Evolutionary conservation across 2,888 invertebrate genomes (phyloP).

Genomic region (Drosophila kanekoi): DNA sequence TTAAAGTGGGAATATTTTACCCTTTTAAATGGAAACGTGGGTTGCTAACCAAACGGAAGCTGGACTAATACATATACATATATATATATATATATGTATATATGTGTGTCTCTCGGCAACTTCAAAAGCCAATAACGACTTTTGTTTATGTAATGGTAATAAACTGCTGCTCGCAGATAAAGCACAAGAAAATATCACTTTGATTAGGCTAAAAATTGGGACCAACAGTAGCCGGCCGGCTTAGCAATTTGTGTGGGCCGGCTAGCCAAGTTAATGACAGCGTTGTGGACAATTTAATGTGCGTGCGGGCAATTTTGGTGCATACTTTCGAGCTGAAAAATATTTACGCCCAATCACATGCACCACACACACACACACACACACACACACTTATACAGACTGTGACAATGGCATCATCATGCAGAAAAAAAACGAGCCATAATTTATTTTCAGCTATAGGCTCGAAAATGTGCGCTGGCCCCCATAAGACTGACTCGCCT

Average conservation of each 20-base stretch:
- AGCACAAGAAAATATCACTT: constrained; percentile 27
- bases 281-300: constrained; percentile 37
- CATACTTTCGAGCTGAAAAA: constrained; percentile 55
- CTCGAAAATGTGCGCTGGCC: constrained; percentile 27
- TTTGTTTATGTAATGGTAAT: constrained; percentile 38
- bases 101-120: constrained; percentile 26
- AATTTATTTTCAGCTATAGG: constrained; percentile 65
- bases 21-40: constrained; percentile 14
- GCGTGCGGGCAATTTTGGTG: constrained; percentile 46
- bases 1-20: constrained; percentile 19
- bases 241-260: constrained; percentile 18
- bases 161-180: neutral
- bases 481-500: constrained; percentile 59
- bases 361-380: constrained; percentile 15
- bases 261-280: constrained; percentile 53
- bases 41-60: constrained; percentile 10
- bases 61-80: constrained; percentile 3
- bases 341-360: constrained; percentile 42
- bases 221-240: neutral
- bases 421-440: constrained; percentile 32
- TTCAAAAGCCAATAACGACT: constrained; percentile 10
- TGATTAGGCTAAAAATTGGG: constrained; percentile 28
- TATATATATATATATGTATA: neutral
- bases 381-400: constrained; percentile 5
- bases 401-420: constrained; percentile 47